Conservation (phyloP, 2,888 invertebrate genomes). For the Octodonta nipae region DNA sequence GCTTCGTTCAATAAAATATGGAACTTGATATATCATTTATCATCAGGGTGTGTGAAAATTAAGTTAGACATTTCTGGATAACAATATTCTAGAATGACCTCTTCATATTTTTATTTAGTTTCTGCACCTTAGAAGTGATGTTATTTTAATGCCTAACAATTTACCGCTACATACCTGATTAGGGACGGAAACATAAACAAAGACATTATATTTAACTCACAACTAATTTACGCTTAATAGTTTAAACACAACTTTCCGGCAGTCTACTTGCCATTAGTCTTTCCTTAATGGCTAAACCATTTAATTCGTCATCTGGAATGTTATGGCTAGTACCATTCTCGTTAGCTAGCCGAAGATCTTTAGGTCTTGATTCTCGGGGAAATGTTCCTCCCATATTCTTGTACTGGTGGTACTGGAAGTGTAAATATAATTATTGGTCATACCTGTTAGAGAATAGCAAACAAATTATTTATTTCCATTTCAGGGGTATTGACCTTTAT, state of each 20-base stretch:
- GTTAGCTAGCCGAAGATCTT: slow-evolving; percentile 37
- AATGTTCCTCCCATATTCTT: slow-evolving; percentile 42
- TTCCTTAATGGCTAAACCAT: slow-evolving; percentile 77
- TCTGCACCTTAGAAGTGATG: no score
- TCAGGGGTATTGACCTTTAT: no score
- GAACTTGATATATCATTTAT: no score
- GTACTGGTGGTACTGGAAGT: slow-evolving; percentile 33
- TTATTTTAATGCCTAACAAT: not conserved
- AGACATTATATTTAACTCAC: not conserved
- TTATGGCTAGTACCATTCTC: slow-evolving; percentile 37
- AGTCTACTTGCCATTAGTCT: slow-evolving; percentile 74
- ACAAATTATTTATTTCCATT: no score
- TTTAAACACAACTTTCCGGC: slow-evolving; percentile 78
- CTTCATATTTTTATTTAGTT: no score
- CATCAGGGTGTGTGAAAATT: no score
- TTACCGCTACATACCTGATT: not conserved
- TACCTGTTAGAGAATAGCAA: no score
- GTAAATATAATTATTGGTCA: slow-evolving; percentile 4
- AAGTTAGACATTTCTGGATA: no score
- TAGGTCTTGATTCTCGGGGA: slow-evolving; percentile 43
- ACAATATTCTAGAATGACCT: no score
- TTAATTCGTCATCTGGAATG: slow-evolving; percentile 42
- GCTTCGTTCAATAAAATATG: no score
- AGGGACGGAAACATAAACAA: slow-evolving; percentile 16
- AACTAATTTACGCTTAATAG: slow-evolving; percentile 2